Evolutionary conservation across 2,113 vertebrate genomes (phyloP).

Genomic region (Megaceryle maxima): DNA sequence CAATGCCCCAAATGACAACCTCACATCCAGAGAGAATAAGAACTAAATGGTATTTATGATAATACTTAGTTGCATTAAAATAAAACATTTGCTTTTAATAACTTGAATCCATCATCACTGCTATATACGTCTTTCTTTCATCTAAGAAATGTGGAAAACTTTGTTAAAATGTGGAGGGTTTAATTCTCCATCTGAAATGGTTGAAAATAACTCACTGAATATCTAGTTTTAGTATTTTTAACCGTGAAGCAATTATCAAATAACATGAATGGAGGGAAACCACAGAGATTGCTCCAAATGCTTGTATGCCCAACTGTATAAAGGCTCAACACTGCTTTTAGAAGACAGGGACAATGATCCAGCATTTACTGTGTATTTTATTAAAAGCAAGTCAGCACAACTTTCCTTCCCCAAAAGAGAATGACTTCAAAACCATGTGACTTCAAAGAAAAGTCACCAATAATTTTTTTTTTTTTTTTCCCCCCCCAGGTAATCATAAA

Average conservation of each 20-base stretch:
- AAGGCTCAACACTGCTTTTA: background rate
- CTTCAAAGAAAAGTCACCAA: background rate
- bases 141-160: background rate
- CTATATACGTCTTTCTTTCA: background rate
- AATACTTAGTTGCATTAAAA: background rate
- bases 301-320: background rate
- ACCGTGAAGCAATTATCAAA: background rate
- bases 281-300: background rate
- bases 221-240: background rate
- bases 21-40: background rate
- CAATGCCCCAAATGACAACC: background rate
- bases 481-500: background rate
- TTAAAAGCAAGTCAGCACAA: background rate
- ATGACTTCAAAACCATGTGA: background rate
- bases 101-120: background rate
- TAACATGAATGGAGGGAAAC: background rate
- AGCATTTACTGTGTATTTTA: background rate
- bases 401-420: background rate
- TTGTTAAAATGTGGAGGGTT: background rate
- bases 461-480: background rate
- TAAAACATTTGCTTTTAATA: background rate
- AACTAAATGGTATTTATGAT: background rate
- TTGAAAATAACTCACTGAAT: background rate
- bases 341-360: background rate
- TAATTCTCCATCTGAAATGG: background rate